Evolutionary conservation across 1,140 invertebrate species (phyloP).

Genomic region (Drosophila truncata): DNA sequence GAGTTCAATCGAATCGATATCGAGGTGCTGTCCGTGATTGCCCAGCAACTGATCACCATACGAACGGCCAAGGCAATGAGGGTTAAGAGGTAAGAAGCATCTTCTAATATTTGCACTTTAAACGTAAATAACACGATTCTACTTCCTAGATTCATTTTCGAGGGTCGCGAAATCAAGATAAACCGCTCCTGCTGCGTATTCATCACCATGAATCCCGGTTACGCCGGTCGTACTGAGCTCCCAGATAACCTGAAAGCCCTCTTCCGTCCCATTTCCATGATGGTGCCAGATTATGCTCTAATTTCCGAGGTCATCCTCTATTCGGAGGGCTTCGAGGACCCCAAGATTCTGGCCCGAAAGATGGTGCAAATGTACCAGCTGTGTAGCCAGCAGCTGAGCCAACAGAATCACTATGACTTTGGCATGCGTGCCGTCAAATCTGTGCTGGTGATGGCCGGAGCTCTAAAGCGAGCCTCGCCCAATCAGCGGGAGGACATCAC

Average conservation of each 20-base stretch:
- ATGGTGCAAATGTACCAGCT: conserved; percentile 97
- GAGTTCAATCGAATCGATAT: conserved; percentile 97
- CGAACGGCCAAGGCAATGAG: conserved; percentile 90
- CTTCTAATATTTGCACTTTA: rapidly evolving
- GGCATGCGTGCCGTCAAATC: conserved; percentile 93
- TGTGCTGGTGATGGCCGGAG: conserved; percentile 93
- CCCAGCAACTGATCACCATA: conserved; percentile 92
- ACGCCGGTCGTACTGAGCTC: conserved; percentile 94
- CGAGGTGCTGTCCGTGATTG: conserved; percentile 95
- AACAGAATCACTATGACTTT: conserved; percentile 97
- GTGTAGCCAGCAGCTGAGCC: conserved; percentile 96
- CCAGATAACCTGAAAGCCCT: conserved; percentile 94
- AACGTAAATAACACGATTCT: neutral
- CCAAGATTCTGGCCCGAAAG: conserved; percentile 93
- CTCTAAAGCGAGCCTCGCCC: conserved; percentile 93
- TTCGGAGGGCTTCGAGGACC: conserved; percentile 96
- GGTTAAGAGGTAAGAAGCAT: conserved; percentile 87
- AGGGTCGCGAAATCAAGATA: conserved; percentile 94
- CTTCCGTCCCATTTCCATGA: conserved; percentile 96
- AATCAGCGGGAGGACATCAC: conserved; percentile 93
- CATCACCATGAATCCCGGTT: conserved; percentile 96
- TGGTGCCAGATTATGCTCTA: conserved; percentile 96
- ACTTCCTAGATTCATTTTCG: conserved; percentile 91
- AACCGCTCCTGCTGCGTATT: conserved; percentile 95
- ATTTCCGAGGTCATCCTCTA: conserved; percentile 97